Evolutionary conservation across 2,888 invertebrate species (phyloP).

Genomic region (Diplolepis rosae): DNA sequence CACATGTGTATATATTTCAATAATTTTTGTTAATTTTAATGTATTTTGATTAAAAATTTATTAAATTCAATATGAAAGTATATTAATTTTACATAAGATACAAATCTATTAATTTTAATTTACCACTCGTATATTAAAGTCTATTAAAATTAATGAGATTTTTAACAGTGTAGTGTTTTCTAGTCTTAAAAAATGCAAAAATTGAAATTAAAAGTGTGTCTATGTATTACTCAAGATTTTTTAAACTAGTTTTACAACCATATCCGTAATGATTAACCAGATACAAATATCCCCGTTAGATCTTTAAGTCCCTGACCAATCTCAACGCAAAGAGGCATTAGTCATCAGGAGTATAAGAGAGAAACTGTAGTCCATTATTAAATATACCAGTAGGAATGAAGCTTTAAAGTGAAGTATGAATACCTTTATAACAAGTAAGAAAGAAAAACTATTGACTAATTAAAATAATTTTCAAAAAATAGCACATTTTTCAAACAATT

Average conservation of each 20-base stretch:
- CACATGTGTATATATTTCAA: too few species aligned
- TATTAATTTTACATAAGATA: too few species aligned
- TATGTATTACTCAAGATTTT: slow-evolving; percentile 35
- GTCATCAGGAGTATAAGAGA: neutral
- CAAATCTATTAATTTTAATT: too few species aligned
- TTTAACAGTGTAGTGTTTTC: too few species aligned
- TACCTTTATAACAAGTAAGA: neutral
- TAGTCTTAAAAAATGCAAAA: neutral
- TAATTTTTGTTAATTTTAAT: too few species aligned
- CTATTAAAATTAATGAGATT: neutral
- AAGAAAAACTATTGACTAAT: neutral
- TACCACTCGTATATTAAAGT: too few species aligned
- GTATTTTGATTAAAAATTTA: too few species aligned
- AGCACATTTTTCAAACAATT: neutral
- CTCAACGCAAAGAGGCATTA: slow-evolving; percentile 22
- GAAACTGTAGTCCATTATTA: neutral
- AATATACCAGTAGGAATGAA: neutral
- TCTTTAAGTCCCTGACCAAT: slow-evolving; percentile 41
- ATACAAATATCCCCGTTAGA: slow-evolving; percentile 46
- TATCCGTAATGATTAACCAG: slow-evolving; percentile 19
- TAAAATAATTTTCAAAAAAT: neutral
- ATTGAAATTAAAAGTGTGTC: neutral
- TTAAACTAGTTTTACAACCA: slow-evolving; percentile 19
- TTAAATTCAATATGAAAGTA: too few species aligned
- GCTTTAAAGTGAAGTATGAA: too few species aligned